These are phyloP conservation scores for Apocrypta bakeri DNA, from an alignment of 1,140 invertebrate genomes.

Conservation along the genomic window DNA sequence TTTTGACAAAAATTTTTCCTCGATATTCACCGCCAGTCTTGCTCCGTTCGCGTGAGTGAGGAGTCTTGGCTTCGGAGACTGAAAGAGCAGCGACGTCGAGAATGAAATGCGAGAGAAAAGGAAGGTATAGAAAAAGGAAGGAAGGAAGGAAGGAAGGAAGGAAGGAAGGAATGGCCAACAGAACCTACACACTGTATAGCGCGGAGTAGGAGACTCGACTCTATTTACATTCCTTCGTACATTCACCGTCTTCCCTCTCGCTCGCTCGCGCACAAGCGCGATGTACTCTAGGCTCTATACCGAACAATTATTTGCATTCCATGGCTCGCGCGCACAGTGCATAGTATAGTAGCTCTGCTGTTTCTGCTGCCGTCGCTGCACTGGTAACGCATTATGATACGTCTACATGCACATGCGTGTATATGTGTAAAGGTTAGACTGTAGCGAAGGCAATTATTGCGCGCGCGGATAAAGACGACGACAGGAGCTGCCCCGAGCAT, in stretches of 20 bases:
- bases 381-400: constrained; percentile 1
- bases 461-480: constrained; percentile 52
- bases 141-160: background rate
- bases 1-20: no score
- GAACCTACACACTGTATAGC: constrained; percentile 39
- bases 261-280: no score
- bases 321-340: constrained; percentile 49
- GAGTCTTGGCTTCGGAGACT: background rate
- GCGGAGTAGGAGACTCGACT: constrained; percentile 60
- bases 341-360: constrained; percentile 3
- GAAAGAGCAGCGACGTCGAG: background rate
- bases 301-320: constrained; percentile 72
- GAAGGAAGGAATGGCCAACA: constrained; percentile 17
- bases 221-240: constrained; percentile 70
- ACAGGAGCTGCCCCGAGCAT: background rate
- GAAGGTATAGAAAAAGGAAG: background rate
- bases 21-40: no score
- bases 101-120: background rate
- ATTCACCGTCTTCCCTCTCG: constrained; percentile 55
- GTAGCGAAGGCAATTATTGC: constrained; percentile 57
- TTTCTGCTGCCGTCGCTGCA: background rate
- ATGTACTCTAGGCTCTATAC: constrained; percentile 45
- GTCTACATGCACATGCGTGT: background rate
- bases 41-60: no score
- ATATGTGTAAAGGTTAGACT: constrained; percentile 41